Conservation (phyloP, 2,888 invertebrate genomes). For the Drosophila mettleri region DNA sequence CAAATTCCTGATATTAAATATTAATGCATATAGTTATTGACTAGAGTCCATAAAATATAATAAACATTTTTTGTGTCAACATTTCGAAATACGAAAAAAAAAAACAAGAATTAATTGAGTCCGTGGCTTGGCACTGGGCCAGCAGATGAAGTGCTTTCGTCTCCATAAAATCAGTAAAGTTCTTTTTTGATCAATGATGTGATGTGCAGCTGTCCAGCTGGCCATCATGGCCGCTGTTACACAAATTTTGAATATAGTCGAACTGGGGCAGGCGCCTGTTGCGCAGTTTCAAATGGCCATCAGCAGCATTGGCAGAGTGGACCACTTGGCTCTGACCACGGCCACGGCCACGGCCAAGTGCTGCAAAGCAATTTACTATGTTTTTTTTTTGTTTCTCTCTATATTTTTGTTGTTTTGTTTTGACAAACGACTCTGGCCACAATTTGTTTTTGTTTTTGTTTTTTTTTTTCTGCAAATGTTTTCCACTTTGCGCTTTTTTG, state of each 20-base stretch:
- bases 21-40: too few species aligned
- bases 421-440: constrained; percentile 17
- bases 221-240: not conserved
- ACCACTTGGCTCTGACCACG: not conserved
- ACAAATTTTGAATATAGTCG: constrained; percentile 1
- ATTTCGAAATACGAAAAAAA: too few species aligned
- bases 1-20: too few species aligned
- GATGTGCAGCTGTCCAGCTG: too few species aligned
- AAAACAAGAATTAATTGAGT: too few species aligned
- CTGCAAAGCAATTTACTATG: constrained; percentile 29
- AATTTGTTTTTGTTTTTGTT: constrained; percentile 3
- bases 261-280: constrained; percentile 6
- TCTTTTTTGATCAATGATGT: not conserved
- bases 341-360: constrained; percentile 6
- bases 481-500: constrained; percentile 30
- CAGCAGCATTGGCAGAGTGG: not conserved
- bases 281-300: not conserved
- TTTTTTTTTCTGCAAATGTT: constrained; percentile 15
- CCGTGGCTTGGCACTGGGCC: too few species aligned
- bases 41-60: too few species aligned
- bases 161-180: not conserved
- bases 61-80: too few species aligned
- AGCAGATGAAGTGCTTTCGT: not conserved
- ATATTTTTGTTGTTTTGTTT: constrained; percentile 3
- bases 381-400: not conserved